A percentile compares a stretch with the other conserved stretches of the same genome.
Evolutionary conservation across 2,797 vertebrate genomes (phyloP).

Genomic region (Crocodylus rhombifer): DNA sequence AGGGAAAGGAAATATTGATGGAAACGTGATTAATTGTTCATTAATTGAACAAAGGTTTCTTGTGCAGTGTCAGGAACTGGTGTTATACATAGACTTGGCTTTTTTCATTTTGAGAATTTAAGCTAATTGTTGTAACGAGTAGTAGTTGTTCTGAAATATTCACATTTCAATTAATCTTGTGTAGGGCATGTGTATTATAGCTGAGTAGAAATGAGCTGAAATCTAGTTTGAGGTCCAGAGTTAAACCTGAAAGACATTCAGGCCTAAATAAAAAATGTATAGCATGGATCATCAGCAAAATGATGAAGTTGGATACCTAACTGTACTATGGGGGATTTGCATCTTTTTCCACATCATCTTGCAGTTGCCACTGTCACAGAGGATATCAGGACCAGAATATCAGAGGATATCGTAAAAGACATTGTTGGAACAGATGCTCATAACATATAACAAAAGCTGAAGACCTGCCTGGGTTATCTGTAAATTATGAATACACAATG

Average conservation of each 20-base stretch:
- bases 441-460: too few species aligned
- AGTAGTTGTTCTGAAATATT: not conserved
- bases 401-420: too few species aligned
- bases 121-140: not conserved
- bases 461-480: too few species aligned
- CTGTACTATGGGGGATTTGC: not conserved
- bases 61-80: too few species aligned
- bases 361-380: too few species aligned
- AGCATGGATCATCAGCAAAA: not conserved
- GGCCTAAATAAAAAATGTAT: not conserved
- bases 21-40: not conserved
- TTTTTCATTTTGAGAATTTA: not conserved
- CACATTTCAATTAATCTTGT: not conserved
- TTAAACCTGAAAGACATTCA: not conserved
- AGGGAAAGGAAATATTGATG: not conserved
- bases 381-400: too few species aligned
- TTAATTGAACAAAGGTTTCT: not conserved
- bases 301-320: not conserved
- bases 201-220: not conserved
- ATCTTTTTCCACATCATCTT: not conserved
- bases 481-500: too few species aligned
- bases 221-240: not conserved
- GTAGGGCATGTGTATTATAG: not conserved
- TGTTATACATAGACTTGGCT: too few species aligned
- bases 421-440: too few species aligned